A percentile compares a stretch with the other conserved stretches of the same genome.
Evolutionary conservation across 2,888 invertebrate genomes (phyloP).

Genomic region (Drosophila cognata): DNA sequence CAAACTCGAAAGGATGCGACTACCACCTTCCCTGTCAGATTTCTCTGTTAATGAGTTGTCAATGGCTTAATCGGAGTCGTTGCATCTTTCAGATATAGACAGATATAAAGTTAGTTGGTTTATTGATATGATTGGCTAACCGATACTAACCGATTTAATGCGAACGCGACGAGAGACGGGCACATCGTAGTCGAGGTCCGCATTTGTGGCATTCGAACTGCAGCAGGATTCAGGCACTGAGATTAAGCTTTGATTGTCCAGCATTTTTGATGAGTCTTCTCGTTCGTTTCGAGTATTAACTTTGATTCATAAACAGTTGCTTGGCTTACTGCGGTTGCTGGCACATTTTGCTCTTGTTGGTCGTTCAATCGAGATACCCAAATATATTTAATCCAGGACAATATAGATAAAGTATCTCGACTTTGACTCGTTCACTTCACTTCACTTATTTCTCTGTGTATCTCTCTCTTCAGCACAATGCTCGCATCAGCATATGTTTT

Average conservation of each 20-base stretch:
- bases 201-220: conserved; percentile 70
- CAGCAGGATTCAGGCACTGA: conserved; percentile 70
- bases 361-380: conserved; percentile 71
- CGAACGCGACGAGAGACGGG: conserved; percentile 81
- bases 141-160: conserved; percentile 79
- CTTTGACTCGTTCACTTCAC: conserved; percentile 40
- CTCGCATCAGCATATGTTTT: conserved; percentile 53
- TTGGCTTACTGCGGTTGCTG: conserved; percentile 1
- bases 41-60: conserved; percentile 54
- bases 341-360: conserved; percentile 2
- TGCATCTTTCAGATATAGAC: conserved; percentile 46
- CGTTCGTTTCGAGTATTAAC: conserved; percentile 3
- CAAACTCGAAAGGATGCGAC: conserved; percentile 32
- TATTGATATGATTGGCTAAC: conserved; percentile 31
- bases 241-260: conserved; percentile 77
- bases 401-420: conserved; percentile 82
- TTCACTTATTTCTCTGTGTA: conserved; percentile 42
- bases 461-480: conserved; percentile 40
- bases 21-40: conserved; percentile 42
- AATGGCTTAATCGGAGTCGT: conserved; percentile 66
- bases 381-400: conserved; percentile 83
- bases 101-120: conserved; percentile 56
- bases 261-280: conserved; percentile 62
- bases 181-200: conserved; percentile 82
- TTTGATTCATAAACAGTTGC: background rate